Base-by-base conservation (phyloP, 23 tunicate genomes). In the Botrylloides violaceus region DNA sequence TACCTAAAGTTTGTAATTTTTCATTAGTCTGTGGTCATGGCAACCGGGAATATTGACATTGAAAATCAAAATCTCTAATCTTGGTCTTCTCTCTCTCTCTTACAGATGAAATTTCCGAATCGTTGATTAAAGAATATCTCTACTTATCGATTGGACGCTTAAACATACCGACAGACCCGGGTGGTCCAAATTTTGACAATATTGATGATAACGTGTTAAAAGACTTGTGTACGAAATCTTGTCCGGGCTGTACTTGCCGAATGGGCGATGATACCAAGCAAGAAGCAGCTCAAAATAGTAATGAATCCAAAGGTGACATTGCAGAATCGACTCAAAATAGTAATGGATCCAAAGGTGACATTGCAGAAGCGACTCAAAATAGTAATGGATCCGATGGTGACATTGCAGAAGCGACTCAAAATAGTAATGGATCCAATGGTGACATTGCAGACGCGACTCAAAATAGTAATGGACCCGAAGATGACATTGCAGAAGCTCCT, bases 221-320 rank as follows among this genome's bases (percentile, higher is more conserved):
- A 3, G 71, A 48, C 19, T 30, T 65, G 29, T 85, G 94, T 36
- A 50, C 81, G 3, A 79, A 85, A 6, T 48, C 94, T 0, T 85
- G 94, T 61, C 77, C 94, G 6, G 84, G 82, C 4, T 85, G 94
- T 65, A n/a, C 78, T n/a, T 80, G 84, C 60, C 64, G 64, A 9
- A 29, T 66, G 35, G 43, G 50, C 12, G 53, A 43, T 15, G 53
- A 43, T 7, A 43, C 12, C 15, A 43, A 43, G 15, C 53, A 33
- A 63, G 12, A 63, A 31, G n/a, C 35, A 21, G 33, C 70, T 58
- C 62, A 58, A 58, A 58, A 23, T 4, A 12, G 55, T 12, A 12
- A 12, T 18, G 55, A 47, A 47, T 47, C 18, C 12, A 47, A 12
- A 47, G 18, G 18, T 12, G 12, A 47, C 18, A 47, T 47, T 12